A percentile compares a stretch with the other conserved stretches of the same genome.
Conservation (phyloP, 2,797 vertebrate species). For the Anabacerthia variegaticeps region DNA sequence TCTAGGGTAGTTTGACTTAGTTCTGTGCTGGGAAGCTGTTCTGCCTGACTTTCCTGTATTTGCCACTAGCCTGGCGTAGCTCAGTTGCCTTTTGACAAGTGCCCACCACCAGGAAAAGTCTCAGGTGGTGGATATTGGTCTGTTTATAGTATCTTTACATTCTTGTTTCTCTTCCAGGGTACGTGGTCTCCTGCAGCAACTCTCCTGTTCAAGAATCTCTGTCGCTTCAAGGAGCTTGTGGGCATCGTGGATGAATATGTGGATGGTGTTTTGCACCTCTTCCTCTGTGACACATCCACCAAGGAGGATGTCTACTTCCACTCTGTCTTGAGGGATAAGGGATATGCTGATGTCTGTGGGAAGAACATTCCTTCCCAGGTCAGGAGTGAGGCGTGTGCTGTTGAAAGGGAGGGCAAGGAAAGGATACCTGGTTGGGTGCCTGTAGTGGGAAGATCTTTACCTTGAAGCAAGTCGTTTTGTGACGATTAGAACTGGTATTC, state of each 20-base stretch:
- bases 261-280: slow-evolving; percentile 85
- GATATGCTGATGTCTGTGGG: slow-evolving; percentile 75
- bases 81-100: not conserved
- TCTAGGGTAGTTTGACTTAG: not conserved
- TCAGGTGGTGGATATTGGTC: not conserved
- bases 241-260: slow-evolving; percentile 85
- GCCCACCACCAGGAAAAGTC: not conserved
- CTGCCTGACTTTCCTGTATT: not conserved
- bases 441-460: not conserved
- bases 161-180: slow-evolving; percentile 70
- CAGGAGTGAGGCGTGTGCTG: not conserved
- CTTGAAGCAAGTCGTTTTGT: not conserved
- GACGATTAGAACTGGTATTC: not conserved
- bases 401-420: not conserved
- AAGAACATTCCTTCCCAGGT: slow-evolving; percentile 77
- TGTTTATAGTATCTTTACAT: not conserved
- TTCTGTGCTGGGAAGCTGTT: not conserved
- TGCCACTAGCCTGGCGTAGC: not conserved
- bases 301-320: slow-evolving; percentile 88
- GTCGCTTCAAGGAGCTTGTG: slow-evolving; percentile 83
- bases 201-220: slow-evolving; percentile 82
- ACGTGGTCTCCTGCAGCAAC: slow-evolving; percentile 82
- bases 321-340: slow-evolving; percentile 76
- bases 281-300: slow-evolving; percentile 89
- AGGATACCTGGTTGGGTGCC: not conserved